Evolutionary conservation across 1,140 invertebrate genomes (phyloP), one percentile per base, ranked within the genome.

Genomic region (Contarinia nasturtii): DNA sequence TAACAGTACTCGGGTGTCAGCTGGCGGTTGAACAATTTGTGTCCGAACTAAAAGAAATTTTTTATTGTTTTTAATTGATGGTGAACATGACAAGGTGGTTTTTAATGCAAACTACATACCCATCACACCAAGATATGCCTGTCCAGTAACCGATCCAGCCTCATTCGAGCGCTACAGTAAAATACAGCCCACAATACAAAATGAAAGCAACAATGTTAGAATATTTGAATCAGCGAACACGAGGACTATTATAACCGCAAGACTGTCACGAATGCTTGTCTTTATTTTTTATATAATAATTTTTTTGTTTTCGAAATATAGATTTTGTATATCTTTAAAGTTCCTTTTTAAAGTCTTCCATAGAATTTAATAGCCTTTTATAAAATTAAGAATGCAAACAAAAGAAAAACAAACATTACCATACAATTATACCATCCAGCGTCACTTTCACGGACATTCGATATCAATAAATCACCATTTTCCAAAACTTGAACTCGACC

Each of bases 11-110:
- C 78, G 76, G 2, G 83, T 86, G 61, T 94, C 86, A 48, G 83
- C 83, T 38, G 92, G 91, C 43, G 90, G 90, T 53, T 87, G 80
- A 45, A 87, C 75, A 50, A 95, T 94, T 69, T 90, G 85, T 15
- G 92, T 95, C 54, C 85, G 76, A 52, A 89, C 88, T 88, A 67
- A 46, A 67, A 64, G 56, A 53, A 27, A 38, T 45, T 14, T 21
- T 7, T 38, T 5, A 18, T 21, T 45, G 22, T 41, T 2, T 38
- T 44, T 22, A 36, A 44, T 14, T 46, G 42, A 41, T 12, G 5
- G 38, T 18, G 7, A 41, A 8, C 11, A 7, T 43, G n/a, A 15
- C 4, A 40, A 4, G 17, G 38, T 51, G 46, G 22, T 41, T 41
- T 12, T 11, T n/a, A 42, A 21, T 46, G 17, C 14, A 48, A 37